Evolutionary conservation across 2,888 invertebrate species (phyloP), one percentile per base, ranked within the genome.

Genomic region (Trachelus iudaicus): DNA sequence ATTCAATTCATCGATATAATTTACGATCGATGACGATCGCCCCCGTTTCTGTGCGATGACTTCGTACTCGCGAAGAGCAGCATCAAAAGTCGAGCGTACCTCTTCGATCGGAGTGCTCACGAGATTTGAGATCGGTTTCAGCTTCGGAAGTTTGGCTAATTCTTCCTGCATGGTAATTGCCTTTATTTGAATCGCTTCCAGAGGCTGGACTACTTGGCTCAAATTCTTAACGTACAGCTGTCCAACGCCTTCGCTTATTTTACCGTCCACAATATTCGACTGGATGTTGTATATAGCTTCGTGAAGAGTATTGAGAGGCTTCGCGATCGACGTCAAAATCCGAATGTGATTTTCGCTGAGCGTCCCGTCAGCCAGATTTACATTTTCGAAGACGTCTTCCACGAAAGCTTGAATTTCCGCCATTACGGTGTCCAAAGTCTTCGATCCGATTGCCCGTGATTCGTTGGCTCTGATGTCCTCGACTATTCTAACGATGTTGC

Each of bases 241-340:
- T 31, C 78, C 78, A 30, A 73, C 68, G 34, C 71, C 73, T 71
- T 78, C 76, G 69, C 75, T 75, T 15, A 75, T 40, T 35, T 78
- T 78, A n/a, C 73, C 75, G 1, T 76, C 68, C 9, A 78, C 68
- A 31, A 78, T 73, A 34, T 76, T 75, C 30, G 78, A 73, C 35
- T 78, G 78, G 56, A 78, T 78, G 3, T 40, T 76, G 13, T 69
- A 33, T 15, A 78, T 76, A 34, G 85, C 77, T 1, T 71, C 81
- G 30, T 82, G 80, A 0, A 86, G 74, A 4, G 82, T 78, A 4
- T 77, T 79, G 4, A 86, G 75, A 75, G 81, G 83, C 37, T 76
- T 79, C 69, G 85, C 81, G 15, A 86, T 71, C 15, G 69, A 78
- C 11, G 74, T 37, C 37, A 86, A n/a, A 0, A 75, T 79, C 34